Evolutionary conservation across 2,888 invertebrate genomes (phyloP).

Genomic region (Fragum whitleyi): DNA sequence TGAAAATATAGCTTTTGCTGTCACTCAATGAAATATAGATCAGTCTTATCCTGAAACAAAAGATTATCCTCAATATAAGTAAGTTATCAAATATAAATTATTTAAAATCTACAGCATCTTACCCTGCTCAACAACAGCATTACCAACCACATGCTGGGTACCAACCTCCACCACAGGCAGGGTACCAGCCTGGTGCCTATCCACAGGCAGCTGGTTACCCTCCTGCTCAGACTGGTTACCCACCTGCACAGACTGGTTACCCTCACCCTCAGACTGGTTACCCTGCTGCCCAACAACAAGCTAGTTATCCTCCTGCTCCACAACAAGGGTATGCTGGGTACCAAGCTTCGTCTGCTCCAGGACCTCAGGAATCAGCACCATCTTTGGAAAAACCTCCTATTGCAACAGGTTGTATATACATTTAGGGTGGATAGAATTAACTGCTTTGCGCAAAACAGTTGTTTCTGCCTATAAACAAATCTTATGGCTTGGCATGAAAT

Average conservation of each 20-base stretch:
- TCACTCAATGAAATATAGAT: too few species aligned
- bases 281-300: constrained; percentile 3
- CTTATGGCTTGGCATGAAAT: too few species aligned
- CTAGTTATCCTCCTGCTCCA: constrained; percentile 34
- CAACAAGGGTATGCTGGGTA: constrained; percentile 44
- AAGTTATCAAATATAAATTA: too few species aligned
- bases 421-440: too few species aligned
- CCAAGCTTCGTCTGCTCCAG: constrained; percentile 25
- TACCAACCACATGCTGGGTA: constrained; percentile 1
- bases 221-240: constrained; percentile 5
- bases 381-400: neutral
- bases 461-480: too few species aligned
- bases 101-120: neutral
- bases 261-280: constrained; percentile 23
- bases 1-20: too few species aligned
- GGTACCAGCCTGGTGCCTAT: constrained; percentile 8
- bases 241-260: constrained; percentile 19
- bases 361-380: constrained; percentile 18
- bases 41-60: too few species aligned
- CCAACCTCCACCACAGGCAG: constrained; percentile 17
- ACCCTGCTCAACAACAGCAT: neutral
- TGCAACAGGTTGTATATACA: neutral
- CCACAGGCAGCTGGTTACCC: constrained; percentile 9
- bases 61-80: too few species aligned
- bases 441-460: too few species aligned